A percentile compares a stretch with the other conserved stretches of the same genome.
phyloP scores from a whole-genome alignment of 2,113 vertebrate genomes.

The Pseudois nayaur region DNA sequence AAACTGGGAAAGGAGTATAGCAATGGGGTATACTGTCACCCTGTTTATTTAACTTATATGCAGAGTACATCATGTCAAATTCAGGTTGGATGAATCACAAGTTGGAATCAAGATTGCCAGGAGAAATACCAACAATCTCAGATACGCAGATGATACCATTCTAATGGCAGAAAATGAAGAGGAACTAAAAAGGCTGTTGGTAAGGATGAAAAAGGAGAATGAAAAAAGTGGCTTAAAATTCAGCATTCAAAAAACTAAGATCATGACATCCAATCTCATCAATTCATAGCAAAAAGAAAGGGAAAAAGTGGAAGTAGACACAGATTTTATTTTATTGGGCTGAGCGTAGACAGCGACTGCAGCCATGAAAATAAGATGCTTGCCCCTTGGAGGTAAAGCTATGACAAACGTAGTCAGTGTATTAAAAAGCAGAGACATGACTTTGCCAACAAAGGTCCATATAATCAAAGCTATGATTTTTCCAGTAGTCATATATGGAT shows the following conservation, averaged over 20 bases:
- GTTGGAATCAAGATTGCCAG: not conserved
- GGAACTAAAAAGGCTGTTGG: not conserved
- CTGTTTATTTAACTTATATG: not conserved
- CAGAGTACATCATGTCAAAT: not conserved
- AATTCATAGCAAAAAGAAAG: not conserved
- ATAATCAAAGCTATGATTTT: not conserved
- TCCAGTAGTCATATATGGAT: not conserved
- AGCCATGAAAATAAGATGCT: not conserved
- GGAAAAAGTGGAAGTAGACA: not conserved
- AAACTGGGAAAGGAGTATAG: not conserved
- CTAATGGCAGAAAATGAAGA: not conserved
- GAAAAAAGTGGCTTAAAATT: not conserved
- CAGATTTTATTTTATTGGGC: not conserved
- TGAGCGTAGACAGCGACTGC: accelerated
- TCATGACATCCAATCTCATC: not conserved
- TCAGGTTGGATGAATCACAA: not conserved
- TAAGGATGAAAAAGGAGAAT: not conserved
- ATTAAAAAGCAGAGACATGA: not conserved
- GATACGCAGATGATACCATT: not conserved
- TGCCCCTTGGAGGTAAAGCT: not conserved
- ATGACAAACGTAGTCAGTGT: not conserved
- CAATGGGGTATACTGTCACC: not conserved
- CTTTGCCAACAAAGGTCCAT: not conserved
- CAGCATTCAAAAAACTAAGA: not conserved
- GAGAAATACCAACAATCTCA: not conserved